A percentile compares a stretch with the other conserved stretches of the same genome.
phyloP scores from a whole-genome alignment of 2,888 invertebrate species.

The Torymus auratus region DNA sequence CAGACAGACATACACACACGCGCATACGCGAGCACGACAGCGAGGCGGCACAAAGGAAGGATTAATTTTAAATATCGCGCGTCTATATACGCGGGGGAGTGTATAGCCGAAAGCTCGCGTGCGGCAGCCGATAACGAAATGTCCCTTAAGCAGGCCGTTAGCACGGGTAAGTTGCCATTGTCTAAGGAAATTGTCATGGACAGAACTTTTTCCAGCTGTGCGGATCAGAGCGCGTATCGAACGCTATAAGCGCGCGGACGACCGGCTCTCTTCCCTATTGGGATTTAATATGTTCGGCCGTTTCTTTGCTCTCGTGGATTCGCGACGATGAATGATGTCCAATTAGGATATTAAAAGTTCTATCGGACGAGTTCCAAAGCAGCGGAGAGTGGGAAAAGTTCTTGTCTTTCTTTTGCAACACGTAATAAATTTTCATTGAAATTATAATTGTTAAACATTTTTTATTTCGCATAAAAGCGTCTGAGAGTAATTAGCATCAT shows the following conservation, averaged over 20 bases:
- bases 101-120: constrained; percentile 20
- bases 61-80: constrained; percentile 76
- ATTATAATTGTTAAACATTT: too few relatives aligned
- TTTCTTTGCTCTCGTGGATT: constrained; percentile 42
- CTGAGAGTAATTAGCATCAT: too few relatives aligned
- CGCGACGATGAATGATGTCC: constrained; percentile 46
- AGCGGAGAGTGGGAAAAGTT: background rate
- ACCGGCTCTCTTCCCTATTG: constrained; percentile 31
- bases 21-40: constrained; percentile 59
- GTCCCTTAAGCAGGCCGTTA: constrained; percentile 41
- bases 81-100: constrained; percentile 23
- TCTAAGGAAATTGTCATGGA: constrained; percentile 52
- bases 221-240: constrained; percentile 5
- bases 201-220: constrained; percentile 47
- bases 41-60: constrained; percentile 73
- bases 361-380: background rate
- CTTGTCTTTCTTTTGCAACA: too few relatives aligned
- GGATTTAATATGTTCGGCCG: constrained; percentile 43
- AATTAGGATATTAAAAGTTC: constrained; percentile 52
- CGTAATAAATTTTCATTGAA: too few relatives aligned
- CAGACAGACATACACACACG: constrained; percentile 64
- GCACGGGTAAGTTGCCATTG: constrained; percentile 35
- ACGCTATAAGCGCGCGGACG: constrained; percentile 18
- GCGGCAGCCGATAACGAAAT: constrained; percentile 52
- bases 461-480: too few relatives aligned